phyloP scores from a whole-genome alignment of 1,140 invertebrate species.

The Pygmarrhopalites habei region DNA sequence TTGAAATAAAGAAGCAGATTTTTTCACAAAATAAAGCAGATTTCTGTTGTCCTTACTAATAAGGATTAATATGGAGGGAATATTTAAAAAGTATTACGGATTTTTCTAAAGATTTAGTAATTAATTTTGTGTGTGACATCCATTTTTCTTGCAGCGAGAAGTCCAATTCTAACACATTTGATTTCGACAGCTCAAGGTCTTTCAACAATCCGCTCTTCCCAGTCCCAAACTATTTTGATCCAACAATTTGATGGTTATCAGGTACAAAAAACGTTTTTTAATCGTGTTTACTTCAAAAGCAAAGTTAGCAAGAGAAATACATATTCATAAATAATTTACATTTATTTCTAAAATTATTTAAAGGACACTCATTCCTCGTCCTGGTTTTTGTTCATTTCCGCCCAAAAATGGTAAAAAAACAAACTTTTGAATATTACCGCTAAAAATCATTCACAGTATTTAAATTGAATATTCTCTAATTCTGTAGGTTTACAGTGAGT shows the following conservation, averaged over 20 bases:
- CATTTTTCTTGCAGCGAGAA: conserved; percentile 54
- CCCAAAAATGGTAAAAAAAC: conserved; percentile 44
- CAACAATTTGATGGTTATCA: conserved; percentile 68
- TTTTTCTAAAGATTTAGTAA: too few relatives aligned
- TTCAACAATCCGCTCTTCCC: conserved; percentile 78
- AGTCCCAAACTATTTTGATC: conserved; percentile 63
- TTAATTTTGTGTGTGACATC: too few relatives aligned
- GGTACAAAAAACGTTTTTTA: conserved; percentile 11
- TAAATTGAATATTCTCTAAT: too few relatives aligned
- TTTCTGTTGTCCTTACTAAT: too few relatives aligned
- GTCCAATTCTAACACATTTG: conserved; percentile 78
- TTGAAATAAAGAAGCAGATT: too few relatives aligned
- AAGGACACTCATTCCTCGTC: conserved; percentile 54
- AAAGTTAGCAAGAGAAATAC: background rate
- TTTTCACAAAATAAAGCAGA: too few relatives aligned
- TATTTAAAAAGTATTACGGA: too few relatives aligned
- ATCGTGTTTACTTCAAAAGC: background rate
- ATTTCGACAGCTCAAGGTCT: conserved; percentile 81
- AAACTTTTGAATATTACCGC: too few relatives aligned
- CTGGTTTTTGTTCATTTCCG: conserved; percentile 57
- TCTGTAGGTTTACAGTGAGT: too few relatives aligned
- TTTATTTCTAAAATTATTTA: background rate
- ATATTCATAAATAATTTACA: background rate
- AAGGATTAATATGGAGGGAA: too few relatives aligned
- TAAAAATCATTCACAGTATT: too few relatives aligned